phyloP scores from a whole-genome alignment of 2,797 vertebrate genomes.

The Falco berigora region DNA sequence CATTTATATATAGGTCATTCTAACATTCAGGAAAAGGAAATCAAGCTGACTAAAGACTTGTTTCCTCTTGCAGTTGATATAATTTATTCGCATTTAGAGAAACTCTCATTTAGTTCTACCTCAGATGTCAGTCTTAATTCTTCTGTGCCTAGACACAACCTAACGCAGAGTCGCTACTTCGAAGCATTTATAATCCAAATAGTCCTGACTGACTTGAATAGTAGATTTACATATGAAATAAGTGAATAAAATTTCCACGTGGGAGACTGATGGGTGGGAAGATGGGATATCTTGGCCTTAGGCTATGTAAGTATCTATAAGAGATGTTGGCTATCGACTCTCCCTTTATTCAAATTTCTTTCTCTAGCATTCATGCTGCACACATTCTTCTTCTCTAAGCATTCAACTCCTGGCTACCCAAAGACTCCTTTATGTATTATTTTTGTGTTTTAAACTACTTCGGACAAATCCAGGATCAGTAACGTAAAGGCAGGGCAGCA shows the following conservation, averaged over 20 bases:
- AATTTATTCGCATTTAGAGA: not conserved
- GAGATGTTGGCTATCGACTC: not conserved
- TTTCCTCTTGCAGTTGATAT: not conserved
- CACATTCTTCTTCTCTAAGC: not conserved
- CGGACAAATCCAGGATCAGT: not conserved
- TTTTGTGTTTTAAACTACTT: not conserved
- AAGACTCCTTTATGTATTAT: not conserved
- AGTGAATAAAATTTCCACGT: not conserved
- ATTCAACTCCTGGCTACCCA: not conserved
- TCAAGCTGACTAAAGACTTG: not conserved
- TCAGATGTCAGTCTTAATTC: not conserved
- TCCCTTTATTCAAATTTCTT: not conserved
- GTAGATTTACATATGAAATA: not conserved
- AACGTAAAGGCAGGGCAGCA: fast-evolving
- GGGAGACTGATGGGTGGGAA: not conserved
- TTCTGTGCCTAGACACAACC: not conserved
- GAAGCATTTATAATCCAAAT: not conserved
- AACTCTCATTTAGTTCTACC: not conserved
- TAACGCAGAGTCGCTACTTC: not conserved
- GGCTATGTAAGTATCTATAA: not conserved
- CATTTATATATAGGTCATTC: not conserved
- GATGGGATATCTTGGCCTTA: not conserved
- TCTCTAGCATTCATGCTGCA: not conserved
- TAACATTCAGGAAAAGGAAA: not conserved
- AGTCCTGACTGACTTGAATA: not conserved